Conservation (phyloP, 2,797 vertebrate species). For the Clarias laeviceps region DNA sequence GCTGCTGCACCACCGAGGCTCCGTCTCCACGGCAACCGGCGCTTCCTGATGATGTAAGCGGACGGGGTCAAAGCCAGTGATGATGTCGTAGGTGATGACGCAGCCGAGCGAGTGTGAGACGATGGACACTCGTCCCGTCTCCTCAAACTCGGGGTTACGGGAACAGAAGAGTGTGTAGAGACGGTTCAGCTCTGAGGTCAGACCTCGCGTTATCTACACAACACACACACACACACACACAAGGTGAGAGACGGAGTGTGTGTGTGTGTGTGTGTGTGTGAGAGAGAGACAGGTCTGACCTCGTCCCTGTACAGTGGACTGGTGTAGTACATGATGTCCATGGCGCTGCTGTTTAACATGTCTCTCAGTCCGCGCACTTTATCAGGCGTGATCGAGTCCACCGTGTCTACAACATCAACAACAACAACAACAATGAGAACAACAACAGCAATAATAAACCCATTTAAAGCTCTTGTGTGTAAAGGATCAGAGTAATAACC, state of each 20-base stretch:
- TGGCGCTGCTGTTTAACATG: conserved; percentile 97
- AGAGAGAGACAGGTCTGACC: conserved; percentile 70
- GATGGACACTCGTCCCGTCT: conserved; percentile 92
- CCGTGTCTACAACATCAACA: conserved; percentile 80
- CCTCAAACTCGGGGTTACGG: conserved; percentile 91
- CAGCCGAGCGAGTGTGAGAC: conserved; percentile 95
- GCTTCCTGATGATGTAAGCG: conserved; percentile 85
- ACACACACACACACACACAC: conserved; percentile 14
- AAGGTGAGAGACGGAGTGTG: background rate
- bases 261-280: conserved; percentile 9
- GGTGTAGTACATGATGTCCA: conserved; percentile 99
- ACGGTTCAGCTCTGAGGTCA: conserved; percentile 92
- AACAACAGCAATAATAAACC: background rate
- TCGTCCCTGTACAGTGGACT: conserved; percentile 96
- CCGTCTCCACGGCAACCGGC: conserved; percentile 80
- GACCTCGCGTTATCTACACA: conserved; percentile 87
- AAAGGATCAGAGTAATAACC: background rate
- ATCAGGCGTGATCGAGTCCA: conserved; percentile 96
- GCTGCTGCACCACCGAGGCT: conserved; percentile 77
- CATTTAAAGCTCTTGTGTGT: background rate
- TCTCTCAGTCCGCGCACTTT: conserved; percentile 92
- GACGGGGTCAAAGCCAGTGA: conserved; percentile 95
- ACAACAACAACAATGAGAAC: background rate
- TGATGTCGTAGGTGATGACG: conserved; percentile 96
- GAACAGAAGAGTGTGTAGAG: conserved; percentile 93